A percentile compares a stretch with the other conserved stretches of the same genome.
These are phyloP conservation scores for Actinemys pallida DNA, from an alignment of 2,113 vertebrate species.

Conservation along the genomic window DNA sequence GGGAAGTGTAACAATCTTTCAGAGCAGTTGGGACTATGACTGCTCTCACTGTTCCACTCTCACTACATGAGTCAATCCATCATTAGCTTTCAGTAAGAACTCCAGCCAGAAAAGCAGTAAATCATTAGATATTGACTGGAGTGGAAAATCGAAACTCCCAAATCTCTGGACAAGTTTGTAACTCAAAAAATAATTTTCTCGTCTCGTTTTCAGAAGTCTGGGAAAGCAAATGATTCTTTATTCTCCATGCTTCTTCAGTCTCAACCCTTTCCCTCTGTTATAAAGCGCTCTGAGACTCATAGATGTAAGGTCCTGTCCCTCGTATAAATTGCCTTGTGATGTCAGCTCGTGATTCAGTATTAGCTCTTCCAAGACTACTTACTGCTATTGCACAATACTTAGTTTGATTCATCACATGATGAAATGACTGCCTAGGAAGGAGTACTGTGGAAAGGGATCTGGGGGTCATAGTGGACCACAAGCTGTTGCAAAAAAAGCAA, in stretches of 20 bases:
- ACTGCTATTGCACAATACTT: background rate
- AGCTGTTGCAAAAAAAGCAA: too few relatives aligned
- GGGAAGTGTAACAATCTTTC: background rate
- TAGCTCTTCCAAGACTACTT: background rate
- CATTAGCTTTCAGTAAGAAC: background rate
- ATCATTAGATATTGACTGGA: background rate
- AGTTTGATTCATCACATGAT: background rate
- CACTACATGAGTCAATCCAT: background rate
- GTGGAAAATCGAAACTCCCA: background rate
- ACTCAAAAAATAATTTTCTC: background rate
- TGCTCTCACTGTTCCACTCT: background rate
- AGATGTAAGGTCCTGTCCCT: accelerated
- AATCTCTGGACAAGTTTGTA: background rate
- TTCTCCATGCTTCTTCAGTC: background rate
- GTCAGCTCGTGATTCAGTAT: background rate
- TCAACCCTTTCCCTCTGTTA: background rate
- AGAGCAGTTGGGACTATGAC: background rate
- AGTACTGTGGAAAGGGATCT: too few relatives aligned
- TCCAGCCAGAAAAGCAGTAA: background rate
- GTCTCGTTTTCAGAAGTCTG: background rate
- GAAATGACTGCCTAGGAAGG: background rate
- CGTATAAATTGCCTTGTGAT: background rate
- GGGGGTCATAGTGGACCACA: too few relatives aligned
- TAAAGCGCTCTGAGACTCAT: background rate
- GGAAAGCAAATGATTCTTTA: background rate